Conservation (phyloP, 2,888 invertebrate genomes). For the Odiellus spinosus region DNA sequence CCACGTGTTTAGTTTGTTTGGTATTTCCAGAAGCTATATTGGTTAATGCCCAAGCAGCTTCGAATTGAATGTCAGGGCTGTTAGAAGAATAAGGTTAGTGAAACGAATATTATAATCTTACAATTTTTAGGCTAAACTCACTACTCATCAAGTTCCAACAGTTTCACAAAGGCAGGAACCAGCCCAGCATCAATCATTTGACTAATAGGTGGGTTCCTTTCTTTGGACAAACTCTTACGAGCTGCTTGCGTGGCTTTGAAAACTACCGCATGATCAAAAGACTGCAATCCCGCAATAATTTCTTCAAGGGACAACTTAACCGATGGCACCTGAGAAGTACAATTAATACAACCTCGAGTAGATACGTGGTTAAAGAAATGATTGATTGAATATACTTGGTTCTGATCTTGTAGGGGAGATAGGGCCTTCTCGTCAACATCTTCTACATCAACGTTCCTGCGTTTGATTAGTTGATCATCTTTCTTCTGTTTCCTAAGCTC, state of each 20-base stretch:
- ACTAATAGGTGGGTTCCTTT: conserved; percentile 80
- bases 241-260: conserved; percentile 61
- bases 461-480: conserved; percentile 81
- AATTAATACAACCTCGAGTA: too few relatives aligned
- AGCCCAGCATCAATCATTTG: conserved; percentile 66
- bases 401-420: conserved; percentile 27
- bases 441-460: conserved; percentile 56
- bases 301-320: conserved; percentile 45
- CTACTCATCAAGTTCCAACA: conserved; percentile 54
- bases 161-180: conserved; percentile 63
- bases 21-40: conserved; percentile 92
- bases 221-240: conserved; percentile 70
- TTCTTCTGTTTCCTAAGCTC: conserved; percentile 83
- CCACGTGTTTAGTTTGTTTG: conserved; percentile 73
- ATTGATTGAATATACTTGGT: conserved; percentile 20
- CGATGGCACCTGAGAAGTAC: background rate
- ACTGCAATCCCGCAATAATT: conserved; percentile 51
- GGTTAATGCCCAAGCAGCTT: conserved; percentile 92
- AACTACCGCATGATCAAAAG: conserved; percentile 43
- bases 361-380: conserved; percentile 17
- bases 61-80: conserved; percentile 66
- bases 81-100: too few relatives aligned
- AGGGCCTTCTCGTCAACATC: conserved; percentile 37
- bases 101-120: too few relatives aligned
- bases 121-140: conserved; percentile 31